Conservation (phyloP, 1,140 invertebrate species). For the Spodoptera frugiperda region DNA sequence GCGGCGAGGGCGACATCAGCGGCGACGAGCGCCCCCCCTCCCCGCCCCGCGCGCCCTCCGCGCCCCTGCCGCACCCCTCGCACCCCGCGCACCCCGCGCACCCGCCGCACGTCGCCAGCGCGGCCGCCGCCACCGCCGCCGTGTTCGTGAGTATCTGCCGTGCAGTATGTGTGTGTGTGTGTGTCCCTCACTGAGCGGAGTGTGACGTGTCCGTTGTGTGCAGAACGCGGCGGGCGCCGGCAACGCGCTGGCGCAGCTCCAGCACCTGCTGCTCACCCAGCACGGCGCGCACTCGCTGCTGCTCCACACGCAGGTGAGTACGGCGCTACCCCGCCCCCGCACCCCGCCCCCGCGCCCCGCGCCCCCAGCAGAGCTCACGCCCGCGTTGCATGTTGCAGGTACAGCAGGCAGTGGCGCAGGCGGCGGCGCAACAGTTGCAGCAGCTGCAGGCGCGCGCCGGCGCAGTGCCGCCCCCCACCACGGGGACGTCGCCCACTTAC, state of each 20-base stretch:
- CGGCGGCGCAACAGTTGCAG: slow-evolving; percentile 93
- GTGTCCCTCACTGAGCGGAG: not conserved
- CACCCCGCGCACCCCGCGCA: slow-evolving; percentile 55
- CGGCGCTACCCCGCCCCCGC: not conserved
- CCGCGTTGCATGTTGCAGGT: slow-evolving; percentile 64
- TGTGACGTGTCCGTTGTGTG: not conserved
- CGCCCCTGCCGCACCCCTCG: slow-evolving; percentile 59
- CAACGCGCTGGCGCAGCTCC: slow-evolving; percentile 77
- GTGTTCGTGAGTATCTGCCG: slow-evolving; percentile 64
- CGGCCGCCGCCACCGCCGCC: slow-evolving; percentile 67
- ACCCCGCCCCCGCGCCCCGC: not conserved
- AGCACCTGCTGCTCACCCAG: slow-evolving; percentile 78
- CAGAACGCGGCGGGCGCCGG: slow-evolving; percentile 76
- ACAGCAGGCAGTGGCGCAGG: slow-evolving; percentile 92
- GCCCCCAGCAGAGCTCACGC: not conserved
- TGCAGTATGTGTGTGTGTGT: no score
- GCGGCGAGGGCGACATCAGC: slow-evolving; percentile 76
- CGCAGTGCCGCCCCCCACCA: slow-evolving; percentile 79
- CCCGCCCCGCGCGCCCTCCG: slow-evolving; percentile 60
- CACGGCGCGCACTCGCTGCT: slow-evolving; percentile 80
- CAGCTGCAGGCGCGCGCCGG: slow-evolving; percentile 91
- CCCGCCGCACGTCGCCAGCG: slow-evolving; percentile 56
- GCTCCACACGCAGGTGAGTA: slow-evolving; percentile 74
- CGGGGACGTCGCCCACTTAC: slow-evolving; percentile 43
- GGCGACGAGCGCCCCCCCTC: slow-evolving; percentile 74